Conservation (phyloP, 2,113 vertebrate species). For the Sphaerodactylus townsendi region DNA sequence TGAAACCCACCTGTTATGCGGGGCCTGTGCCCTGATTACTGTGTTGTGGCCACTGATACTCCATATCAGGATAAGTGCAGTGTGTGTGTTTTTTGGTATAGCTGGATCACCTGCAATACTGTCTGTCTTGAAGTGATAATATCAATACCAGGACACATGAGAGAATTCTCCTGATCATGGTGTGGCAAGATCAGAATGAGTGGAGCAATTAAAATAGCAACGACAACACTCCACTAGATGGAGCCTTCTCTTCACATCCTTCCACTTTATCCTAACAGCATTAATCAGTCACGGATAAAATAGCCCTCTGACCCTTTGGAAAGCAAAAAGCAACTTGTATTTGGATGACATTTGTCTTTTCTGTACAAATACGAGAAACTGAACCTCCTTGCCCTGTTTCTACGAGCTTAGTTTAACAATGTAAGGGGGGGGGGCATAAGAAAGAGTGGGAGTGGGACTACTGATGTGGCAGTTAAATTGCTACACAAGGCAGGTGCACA, state of each 20-base stretch:
- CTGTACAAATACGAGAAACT: fast-evolving
- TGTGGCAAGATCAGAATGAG: neutral
- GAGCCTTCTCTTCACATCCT: too few relatives aligned
- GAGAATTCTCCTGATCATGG: too few relatives aligned
- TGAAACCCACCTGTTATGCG: neutral
- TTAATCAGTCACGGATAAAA: neutral
- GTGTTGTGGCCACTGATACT: neutral
- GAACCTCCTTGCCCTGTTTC: conserved; percentile 12
- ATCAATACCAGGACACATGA: too few relatives aligned
- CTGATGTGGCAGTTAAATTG: neutral
- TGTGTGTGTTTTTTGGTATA: too few relatives aligned
- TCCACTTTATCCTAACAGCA: neutral
- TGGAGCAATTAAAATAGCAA: neutral
- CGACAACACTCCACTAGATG: neutral
- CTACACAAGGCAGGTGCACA: neutral
- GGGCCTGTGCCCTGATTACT: too few relatives aligned
- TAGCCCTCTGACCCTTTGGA: neutral
- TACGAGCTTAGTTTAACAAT: neutral
- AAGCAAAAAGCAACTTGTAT: neutral
- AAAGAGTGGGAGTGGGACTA: neutral
- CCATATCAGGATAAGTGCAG: neutral
- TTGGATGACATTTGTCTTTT: neutral
- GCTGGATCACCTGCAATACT: too few relatives aligned
- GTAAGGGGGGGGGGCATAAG: neutral
- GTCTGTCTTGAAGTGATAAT: too few relatives aligned